Conservation (phyloP, 2,113 vertebrate species). For the Oryzias woworae region DNA sequence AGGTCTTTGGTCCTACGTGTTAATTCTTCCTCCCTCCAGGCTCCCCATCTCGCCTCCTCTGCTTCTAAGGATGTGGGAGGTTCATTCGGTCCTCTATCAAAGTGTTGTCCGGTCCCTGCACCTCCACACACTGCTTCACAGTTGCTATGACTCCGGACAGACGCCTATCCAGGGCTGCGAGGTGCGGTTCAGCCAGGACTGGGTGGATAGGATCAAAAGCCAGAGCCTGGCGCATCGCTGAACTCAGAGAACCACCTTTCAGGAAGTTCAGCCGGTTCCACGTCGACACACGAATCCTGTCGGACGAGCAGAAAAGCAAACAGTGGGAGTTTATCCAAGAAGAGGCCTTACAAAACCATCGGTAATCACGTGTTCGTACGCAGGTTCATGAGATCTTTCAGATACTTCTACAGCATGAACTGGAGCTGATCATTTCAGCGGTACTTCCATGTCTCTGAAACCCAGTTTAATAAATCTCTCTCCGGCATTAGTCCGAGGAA, state of each 20-base stretch:
- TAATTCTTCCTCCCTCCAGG: neutral
- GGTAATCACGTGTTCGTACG: too few relatives aligned
- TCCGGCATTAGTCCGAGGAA: too few relatives aligned
- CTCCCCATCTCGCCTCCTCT: neutral
- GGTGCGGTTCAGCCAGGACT: conserved; percentile 84
- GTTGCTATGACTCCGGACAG: conserved; percentile 86
- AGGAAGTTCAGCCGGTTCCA: conserved; percentile 95
- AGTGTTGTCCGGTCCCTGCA: conserved; percentile 87
- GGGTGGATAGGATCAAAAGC: conserved; percentile 89
- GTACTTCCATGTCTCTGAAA: too few relatives aligned
- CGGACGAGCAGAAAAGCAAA: neutral
- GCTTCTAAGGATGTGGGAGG: conserved; percentile 83
- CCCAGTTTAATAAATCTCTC: too few relatives aligned
- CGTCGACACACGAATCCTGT: conserved; percentile 92
- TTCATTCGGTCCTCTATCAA: conserved; percentile 98
- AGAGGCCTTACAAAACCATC: too few relatives aligned
- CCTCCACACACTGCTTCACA: conserved; percentile 93
- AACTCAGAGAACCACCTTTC: conserved; percentile 86
- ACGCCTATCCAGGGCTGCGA: conserved; percentile 88
- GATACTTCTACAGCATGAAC: too few relatives aligned
- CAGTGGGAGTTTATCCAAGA: neutral
- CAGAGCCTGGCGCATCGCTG: conserved; percentile 87
- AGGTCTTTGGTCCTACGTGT: conserved; percentile 9
- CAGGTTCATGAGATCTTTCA: too few relatives aligned
- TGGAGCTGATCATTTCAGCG: too few relatives aligned